phyloP scores from a whole-genome alignment of 2,797 vertebrate species.

The Propithecus deckenii region DNA sequence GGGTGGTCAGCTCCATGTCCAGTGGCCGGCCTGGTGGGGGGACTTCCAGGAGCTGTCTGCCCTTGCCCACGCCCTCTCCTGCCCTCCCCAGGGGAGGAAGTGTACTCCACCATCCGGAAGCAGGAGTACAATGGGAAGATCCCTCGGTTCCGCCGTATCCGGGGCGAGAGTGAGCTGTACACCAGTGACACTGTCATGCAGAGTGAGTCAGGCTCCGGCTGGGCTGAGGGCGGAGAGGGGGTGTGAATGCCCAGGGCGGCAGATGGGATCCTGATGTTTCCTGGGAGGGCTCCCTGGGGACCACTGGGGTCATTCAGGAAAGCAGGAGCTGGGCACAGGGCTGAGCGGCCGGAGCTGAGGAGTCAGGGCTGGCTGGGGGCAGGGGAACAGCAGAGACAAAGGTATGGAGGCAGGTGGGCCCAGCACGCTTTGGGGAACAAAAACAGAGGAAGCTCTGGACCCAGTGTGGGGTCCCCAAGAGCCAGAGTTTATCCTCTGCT shows the following conservation, averaged over 20 bases:
- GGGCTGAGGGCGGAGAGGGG: background rate
- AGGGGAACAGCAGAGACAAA: background rate
- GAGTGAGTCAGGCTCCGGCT: slow-evolving; percentile 74
- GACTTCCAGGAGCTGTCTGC: background rate
- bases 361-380: background rate
- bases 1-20: background rate
- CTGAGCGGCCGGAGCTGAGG: background rate
- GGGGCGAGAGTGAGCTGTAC: slow-evolving; percentile 81
- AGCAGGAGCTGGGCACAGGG: background rate
- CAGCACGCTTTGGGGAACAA: background rate
- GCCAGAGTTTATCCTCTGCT: background rate
- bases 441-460: background rate
- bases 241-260: fast-evolving
- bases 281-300: background rate
- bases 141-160: slow-evolving; percentile 84
- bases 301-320: background rate
- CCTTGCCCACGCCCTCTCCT: background rate
- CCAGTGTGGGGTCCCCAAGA: background rate
- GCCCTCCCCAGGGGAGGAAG: slow-evolving; percentile 52
- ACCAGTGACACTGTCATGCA: slow-evolving; percentile 84
- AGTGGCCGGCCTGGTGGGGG: background rate
- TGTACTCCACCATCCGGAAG: slow-evolving; percentile 86
- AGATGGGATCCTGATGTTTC: background rate
- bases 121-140: slow-evolving; percentile 84
- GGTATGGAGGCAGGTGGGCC: background rate